A percentile compares a stretch with the other conserved stretches of the same genome.
phyloP scores from a whole-genome alignment of 2,888 invertebrate genomes.

The Steromphala cineraria region DNA sequence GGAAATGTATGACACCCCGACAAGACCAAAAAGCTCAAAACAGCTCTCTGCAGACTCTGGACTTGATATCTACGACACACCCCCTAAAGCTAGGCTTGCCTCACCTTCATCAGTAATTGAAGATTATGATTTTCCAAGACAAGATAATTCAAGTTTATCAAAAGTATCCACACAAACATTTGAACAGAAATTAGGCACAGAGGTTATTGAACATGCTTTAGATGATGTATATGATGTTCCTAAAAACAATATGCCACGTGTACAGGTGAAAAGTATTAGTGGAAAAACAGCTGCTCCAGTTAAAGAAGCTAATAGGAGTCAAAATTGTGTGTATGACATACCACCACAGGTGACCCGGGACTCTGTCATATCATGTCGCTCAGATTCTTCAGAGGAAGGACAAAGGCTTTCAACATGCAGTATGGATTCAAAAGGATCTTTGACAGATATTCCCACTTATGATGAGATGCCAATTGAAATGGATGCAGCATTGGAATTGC shows the following conservation, averaged over 20 bases:
- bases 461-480: constrained; percentile 82
- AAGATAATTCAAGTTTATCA: not conserved
- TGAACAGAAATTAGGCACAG: constrained; percentile 36
- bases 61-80: constrained; percentile 81
- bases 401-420: constrained; percentile 64
- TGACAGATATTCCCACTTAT: constrained; percentile 58
- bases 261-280: constrained; percentile 33
- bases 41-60: constrained; percentile 67
- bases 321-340: constrained; percentile 72
- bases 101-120: constrained; percentile 35
- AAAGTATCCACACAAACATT: not conserved
- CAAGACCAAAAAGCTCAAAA: constrained; percentile 47
- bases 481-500: constrained; percentile 84
- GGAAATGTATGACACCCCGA: constrained; percentile 70
- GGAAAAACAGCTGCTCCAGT: constrained; percentile 21
- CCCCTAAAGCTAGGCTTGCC: constrained; percentile 73
- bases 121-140: constrained; percentile 68
- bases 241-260: constrained; percentile 61
- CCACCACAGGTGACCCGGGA: constrained; percentile 76
- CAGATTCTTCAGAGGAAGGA: constrained; percentile 63
- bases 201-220: constrained; percentile 60
- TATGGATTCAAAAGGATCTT: constrained; percentile 53
- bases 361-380: constrained; percentile 62
- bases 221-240: constrained; percentile 74
- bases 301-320: constrained; percentile 29